phyloP scores from a whole-genome alignment of 2,113 vertebrate species.

The Anguilla rostrata region DNA sequence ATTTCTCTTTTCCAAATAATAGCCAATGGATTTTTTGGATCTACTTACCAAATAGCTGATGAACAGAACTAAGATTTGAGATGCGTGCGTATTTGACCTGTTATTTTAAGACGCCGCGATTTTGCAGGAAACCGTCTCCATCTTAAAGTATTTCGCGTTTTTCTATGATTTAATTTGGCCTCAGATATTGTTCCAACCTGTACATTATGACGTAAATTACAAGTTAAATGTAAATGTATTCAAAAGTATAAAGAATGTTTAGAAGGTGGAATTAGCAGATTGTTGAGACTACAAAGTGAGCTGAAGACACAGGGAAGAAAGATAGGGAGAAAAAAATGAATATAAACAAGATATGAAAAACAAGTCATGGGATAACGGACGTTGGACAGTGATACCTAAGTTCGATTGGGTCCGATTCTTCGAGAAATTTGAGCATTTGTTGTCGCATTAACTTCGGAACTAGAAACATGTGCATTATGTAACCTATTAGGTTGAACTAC shows the following conservation, averaged over 20 bases:
- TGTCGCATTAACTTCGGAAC: not conserved
- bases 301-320: not conserved
- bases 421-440: not conserved
- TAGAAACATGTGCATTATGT: not conserved
- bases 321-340: not conserved
- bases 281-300: not conserved
- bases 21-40: not conserved
- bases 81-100: not conserved
- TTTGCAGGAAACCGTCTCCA: not conserved
- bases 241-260: not conserved
- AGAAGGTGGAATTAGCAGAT: not conserved
- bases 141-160: not conserved
- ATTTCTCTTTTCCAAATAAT: not conserved
- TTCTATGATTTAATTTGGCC: not conserved
- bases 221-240: not conserved
- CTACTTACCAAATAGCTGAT: not conserved
- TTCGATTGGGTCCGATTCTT: not conserved
- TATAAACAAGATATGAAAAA: not conserved
- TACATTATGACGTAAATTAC: not conserved
- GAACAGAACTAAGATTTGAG: too few species aligned
- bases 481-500: not conserved
- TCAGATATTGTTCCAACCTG: not conserved
- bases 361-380: not conserved
- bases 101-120: not conserved
- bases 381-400: not conserved